These are phyloP conservation scores for Triplophysa rosa DNA, from an alignment of 2,113 vertebrate species.

Conservation along the genomic window DNA sequence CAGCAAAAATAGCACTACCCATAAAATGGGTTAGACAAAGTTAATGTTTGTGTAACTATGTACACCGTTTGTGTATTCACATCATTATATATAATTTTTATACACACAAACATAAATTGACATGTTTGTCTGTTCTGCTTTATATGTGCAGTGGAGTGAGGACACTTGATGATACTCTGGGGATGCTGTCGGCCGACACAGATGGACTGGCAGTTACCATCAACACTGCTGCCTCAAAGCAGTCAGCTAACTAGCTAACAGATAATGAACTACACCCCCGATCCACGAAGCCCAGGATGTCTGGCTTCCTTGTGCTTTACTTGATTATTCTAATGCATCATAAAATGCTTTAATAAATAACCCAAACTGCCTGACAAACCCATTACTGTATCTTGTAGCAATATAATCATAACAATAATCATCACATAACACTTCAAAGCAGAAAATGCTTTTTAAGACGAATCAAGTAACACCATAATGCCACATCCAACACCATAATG, in stretches of 20 bases:
- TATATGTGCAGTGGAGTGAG: background rate
- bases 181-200: constrained; percentile 5
- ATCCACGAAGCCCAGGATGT: background rate
- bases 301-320: background rate
- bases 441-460: background rate
- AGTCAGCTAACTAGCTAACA: constrained; percentile 34
- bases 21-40: too few relatives aligned
- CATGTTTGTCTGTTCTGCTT: background rate
- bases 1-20: too few relatives aligned
- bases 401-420: background rate
- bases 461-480: background rate
- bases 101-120: too few relatives aligned
- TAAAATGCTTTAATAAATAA: background rate
- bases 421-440: background rate
- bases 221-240: constrained; percentile 3
- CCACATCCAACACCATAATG: background rate
- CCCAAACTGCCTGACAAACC: background rate
- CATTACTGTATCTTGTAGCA: background rate
- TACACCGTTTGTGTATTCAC: too few relatives aligned
- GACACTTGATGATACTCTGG: background rate
- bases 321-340: background rate
- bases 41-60: too few relatives aligned
- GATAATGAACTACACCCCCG: constrained; percentile 25
- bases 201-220: constrained; percentile 27
- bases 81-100: too few relatives aligned